A percentile compares a stretch with the other conserved stretches of the same genome.
Evolutionary conservation across 2,113 vertebrate species (phyloP).

Genomic region (Galbula dea): DNA sequence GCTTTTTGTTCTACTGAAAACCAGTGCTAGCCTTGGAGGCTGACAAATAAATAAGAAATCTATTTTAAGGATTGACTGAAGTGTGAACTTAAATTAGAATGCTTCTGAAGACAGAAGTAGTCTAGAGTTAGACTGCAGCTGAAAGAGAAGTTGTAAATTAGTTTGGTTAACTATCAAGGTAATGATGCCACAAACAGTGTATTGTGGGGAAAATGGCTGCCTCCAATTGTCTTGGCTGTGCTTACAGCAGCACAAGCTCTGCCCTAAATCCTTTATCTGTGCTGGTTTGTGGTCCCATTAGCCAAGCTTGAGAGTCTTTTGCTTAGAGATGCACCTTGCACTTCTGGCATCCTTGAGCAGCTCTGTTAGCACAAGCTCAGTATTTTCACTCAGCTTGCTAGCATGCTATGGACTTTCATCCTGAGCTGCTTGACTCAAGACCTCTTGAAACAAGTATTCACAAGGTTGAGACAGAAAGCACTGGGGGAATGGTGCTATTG

Average conservation of each 20-base stretch:
- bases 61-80: background rate
- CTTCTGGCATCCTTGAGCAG: background rate
- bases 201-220: background rate
- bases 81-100: background rate
- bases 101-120: background rate
- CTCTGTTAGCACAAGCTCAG: background rate
- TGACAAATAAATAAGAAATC: background rate
- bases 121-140: background rate
- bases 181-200: fast-evolving
- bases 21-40: fast-evolving
- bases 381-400: background rate
- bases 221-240: background rate
- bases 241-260: background rate
- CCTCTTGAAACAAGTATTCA: background rate
- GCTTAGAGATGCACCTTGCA: background rate
- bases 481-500: background rate
- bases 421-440: background rate
- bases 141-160: background rate
- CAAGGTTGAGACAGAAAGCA: background rate
- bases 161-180: background rate
- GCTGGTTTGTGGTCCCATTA: background rate
- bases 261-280: background rate
- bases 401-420: background rate
- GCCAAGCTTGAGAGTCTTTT: background rate
- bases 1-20: background rate